Evolutionary conservation across 2,797 vertebrate genomes (phyloP).

Genomic region (Antrozous pallidus): DNA sequence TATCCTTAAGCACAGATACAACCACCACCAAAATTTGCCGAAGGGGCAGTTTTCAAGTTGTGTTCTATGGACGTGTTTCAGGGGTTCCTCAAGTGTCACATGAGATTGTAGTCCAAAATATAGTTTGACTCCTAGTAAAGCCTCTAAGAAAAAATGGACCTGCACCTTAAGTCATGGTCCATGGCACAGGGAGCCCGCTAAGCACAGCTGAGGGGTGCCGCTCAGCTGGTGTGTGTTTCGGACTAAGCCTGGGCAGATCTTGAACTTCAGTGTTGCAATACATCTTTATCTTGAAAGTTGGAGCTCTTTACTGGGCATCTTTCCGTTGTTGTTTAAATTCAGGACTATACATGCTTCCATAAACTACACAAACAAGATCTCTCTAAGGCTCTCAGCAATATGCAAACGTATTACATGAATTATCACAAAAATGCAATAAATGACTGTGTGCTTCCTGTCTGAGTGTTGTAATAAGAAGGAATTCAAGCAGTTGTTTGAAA

Average conservation of each 20-base stretch:
- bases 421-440: background rate
- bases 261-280: background rate
- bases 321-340: background rate
- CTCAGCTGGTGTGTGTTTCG: background rate
- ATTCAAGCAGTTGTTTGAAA: background rate
- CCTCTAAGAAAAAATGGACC: background rate
- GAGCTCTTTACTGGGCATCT: background rate
- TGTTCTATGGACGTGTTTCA: background rate
- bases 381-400: background rate
- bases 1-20: background rate
- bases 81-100: background rate
- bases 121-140: background rate
- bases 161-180: background rate
- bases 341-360: background rate
- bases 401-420: background rate
- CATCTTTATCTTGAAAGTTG: background rate
- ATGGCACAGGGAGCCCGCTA: accelerated
- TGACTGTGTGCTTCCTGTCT: background rate
- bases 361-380: background rate
- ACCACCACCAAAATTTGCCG: background rate
- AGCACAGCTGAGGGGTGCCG: background rate
- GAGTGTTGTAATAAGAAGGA: conserved; percentile 18
- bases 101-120: conserved; percentile 33
- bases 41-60: background rate
- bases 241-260: background rate